Base-by-base conservation (phyloP, 1,140 invertebrate genomes). In the Papilio glaucus region DNA sequence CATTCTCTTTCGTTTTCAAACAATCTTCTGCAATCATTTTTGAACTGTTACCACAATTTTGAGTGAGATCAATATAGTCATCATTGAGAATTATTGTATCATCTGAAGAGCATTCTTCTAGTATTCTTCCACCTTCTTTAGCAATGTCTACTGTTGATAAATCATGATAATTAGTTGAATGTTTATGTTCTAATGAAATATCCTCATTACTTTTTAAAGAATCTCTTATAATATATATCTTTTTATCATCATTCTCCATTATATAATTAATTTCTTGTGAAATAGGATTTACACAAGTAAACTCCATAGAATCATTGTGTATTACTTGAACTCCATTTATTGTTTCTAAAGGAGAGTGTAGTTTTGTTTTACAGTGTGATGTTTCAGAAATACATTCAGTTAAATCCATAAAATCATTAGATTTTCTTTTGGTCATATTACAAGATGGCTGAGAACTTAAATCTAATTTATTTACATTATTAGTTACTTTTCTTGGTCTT, bases 401-500 rank as follows among this genome's bases (percentile, higher is more conserved):
- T 5, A 90, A 79, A 74, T 91, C 90, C 85, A 91, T 90, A 67
- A 84, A 80, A 81, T 89, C 87, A 83, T 90, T 79, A 13, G 83
- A 82, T 72, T 77, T 86, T n/a, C 81, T 85, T 78, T 78, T 86
- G 24, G 80, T 89, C 24, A 61, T 53, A 75, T 85, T 62, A 61
- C n/a, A 72, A 71, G 39, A 73, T 71, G 49, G 39, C 77, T 81
- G 79, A 68, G 75, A 77, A 26, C 75, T 26, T 39, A 72, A 69
- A 41, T 72, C 61, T 71, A 75, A n/a, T 65, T 24, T 68, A 75
- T n/a, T 70, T 76, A 74, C 33, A 71, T 72, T 24, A 68, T 61
- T 39, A 79, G 78, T 72, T 26, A 12, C 9, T 49, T 24, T 9
- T 24, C 82, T 73, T 84, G 84, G 89, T 77, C 88, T 79, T 71